Base-by-base conservation (phyloP, 2,797 vertebrate genomes). In the Acipenser oxyrinchus region DNA sequence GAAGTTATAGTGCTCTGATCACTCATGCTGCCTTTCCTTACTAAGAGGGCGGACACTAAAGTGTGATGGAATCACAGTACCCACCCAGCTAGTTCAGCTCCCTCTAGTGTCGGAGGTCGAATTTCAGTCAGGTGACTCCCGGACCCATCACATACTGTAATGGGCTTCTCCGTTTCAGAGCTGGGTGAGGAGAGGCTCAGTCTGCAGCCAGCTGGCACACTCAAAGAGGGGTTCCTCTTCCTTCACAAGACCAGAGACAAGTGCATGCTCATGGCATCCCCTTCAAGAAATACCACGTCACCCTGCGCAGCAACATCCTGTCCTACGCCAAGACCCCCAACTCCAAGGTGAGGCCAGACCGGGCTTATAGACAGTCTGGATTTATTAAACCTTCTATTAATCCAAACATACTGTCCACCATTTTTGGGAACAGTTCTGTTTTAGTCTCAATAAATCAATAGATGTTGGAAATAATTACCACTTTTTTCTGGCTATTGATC, bases 211-310 rank as follows among this genome's bases (percentile, higher is more conserved):
- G 81, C 78, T 1, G 84, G 76, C 2, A 79, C 77, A 74, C 73
- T 90, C 67, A 93, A 93, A 77, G 92, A 93, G 74, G 92, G 92
- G 9, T 79, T 77, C 0, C 82, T 94, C 58, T 84, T 92, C 0
- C 81, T 93, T 69, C 86, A 91, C 76, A 90, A 85, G 74, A 83
- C 84, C 0, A 89, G 87, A 69, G 87, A 87, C 79, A 90, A 89
- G 76, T 88, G 89, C 1, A 86, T 88, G 1, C 89, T 89, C 63
- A 76, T 84, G 5, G 77, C 88, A 0, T 85, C 86, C 0, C 87
- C 4, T 88, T 88, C 71, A 93, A 90, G 79, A 94, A 93, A 59
- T 83, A 91, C 52, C 80, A 89, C 15, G 89, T 92, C 69, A 88
- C 77, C 10, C 87, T 93, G 67, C 89, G 83, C 12, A 78, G 76